Percentiles rank a stretch among this genome's conserved stretches.
Conservation (phyloP, 64 coral and sea anemone species). For the Acropora yongei region DNA sequence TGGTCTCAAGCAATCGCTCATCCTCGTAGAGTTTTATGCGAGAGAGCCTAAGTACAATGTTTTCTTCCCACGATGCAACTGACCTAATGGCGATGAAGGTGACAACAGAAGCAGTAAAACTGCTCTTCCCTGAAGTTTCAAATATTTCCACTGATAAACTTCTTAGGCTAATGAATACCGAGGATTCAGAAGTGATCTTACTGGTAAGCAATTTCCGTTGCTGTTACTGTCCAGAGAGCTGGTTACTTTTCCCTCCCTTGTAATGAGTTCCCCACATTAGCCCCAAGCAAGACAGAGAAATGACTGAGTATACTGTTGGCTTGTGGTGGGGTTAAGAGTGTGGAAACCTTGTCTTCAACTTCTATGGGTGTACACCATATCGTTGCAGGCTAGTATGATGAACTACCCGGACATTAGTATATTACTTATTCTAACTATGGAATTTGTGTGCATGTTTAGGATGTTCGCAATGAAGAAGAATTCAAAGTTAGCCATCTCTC, state of each 20-base stretch:
- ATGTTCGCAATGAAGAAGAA: conserved; percentile 59
- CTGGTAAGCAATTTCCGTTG: conserved; percentile 59
- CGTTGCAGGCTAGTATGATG: no score
- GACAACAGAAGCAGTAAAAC: conserved; percentile 50
- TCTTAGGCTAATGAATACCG: conserved; percentile 36
- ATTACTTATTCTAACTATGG: background rate
- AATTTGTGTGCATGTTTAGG: conserved; percentile 11
- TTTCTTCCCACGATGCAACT: conserved; percentile 55
- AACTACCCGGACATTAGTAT: no score
- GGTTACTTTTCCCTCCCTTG: no score
- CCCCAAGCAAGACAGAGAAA: no score
- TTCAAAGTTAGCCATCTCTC: conserved; percentile 71
- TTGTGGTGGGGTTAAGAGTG: no score
- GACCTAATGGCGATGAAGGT: conserved; percentile 59
- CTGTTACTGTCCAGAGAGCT: no score
- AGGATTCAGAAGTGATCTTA: conserved; percentile 51
- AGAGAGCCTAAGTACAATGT: background rate
- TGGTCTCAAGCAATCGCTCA: background rate
- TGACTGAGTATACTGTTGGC: no score
- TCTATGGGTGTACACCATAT: no score
- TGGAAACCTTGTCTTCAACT: no score
- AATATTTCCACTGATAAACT: conserved; percentile 69
- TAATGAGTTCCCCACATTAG: no score
- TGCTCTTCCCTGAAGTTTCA: conserved; percentile 59
- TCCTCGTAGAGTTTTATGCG: background rate